These are phyloP conservation scores for Sipha maydis DNA, from an alignment of 2,888 invertebrate genomes.

Conservation along the genomic window DNA sequence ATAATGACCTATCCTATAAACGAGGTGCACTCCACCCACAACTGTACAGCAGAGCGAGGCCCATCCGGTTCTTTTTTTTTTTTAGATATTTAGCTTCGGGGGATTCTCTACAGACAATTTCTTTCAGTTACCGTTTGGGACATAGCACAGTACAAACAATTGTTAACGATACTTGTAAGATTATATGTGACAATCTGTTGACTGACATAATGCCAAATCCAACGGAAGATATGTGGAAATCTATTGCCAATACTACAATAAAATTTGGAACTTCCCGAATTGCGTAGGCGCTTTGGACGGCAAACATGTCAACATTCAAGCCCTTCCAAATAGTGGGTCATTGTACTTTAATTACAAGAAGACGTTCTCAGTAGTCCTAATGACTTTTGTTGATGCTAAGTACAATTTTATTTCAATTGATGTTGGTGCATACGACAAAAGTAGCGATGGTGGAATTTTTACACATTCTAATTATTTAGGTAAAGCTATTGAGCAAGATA, in stretches of 20 bases:
- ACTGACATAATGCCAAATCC: constrained; percentile 8
- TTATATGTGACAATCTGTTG: constrained; percentile 3
- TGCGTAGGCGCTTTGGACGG: too few species aligned
- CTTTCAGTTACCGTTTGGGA: constrained; percentile 26
- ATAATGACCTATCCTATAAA: too few species aligned
- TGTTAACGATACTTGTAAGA: constrained; percentile 25
- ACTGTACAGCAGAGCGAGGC: too few species aligned
- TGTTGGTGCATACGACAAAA: constrained; percentile 8
- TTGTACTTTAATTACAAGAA: constrained; percentile 22
- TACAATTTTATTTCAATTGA: too few species aligned
- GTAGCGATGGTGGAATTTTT: constrained; percentile 26
- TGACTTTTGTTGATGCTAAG: too few species aligned
- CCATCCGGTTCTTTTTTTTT: constrained; percentile 8
- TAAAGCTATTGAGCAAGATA: neutral
- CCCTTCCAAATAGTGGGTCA: too few species aligned
- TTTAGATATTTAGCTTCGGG: constrained; percentile 24
- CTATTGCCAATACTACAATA: neutral
- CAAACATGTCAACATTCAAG: too few species aligned
- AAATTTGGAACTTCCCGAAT: constrained; percentile 1
- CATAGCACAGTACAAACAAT: neutral
- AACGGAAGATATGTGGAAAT: neutral
- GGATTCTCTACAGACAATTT: constrained; percentile 33
- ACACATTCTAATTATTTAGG: constrained; percentile 22
- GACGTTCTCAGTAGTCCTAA: neutral
- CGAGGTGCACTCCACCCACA: too few species aligned